Conservation (phyloP, 2,113 vertebrate species). For the Tonatia bakeri region DNA sequence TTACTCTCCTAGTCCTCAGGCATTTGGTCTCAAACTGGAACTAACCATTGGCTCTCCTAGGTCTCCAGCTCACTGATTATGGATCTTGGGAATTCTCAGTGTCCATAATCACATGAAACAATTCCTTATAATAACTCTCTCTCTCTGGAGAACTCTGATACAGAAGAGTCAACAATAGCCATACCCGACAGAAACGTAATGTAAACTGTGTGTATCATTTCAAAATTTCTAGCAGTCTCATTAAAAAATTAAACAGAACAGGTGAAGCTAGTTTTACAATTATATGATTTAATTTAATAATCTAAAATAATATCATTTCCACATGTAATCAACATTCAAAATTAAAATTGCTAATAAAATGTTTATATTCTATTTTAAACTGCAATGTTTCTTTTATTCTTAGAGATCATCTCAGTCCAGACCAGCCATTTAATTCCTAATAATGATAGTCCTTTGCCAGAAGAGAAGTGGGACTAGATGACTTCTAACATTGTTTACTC, state of each 20-base stretch:
- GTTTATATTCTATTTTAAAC: not conserved
- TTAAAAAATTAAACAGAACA: not conserved
- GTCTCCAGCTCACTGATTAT: not conserved
- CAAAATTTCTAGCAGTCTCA: not conserved
- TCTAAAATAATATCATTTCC: not conserved
- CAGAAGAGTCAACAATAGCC: not conserved
- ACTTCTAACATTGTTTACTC: not conserved
- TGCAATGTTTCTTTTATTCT: not conserved
- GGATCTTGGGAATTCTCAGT: not conserved
- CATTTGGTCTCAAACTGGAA: not conserved
- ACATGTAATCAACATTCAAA: not conserved
- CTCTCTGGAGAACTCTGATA: not conserved
- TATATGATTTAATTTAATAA: not conserved
- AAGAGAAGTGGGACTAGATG: too few species aligned
- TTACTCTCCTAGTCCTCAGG: not conserved
- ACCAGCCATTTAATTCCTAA: not conserved
- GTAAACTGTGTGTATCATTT: not conserved
- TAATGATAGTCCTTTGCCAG: not conserved
- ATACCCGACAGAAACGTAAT: not conserved
- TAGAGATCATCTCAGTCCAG: not conserved
- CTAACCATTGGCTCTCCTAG: not conserved
- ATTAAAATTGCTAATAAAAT: not conserved
- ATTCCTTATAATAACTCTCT: not conserved
- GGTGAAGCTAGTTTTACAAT: not conserved
- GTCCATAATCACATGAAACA: not conserved